Conservation (phyloP, 2,888 invertebrate genomes). For the Spodoptera picta region DNA sequence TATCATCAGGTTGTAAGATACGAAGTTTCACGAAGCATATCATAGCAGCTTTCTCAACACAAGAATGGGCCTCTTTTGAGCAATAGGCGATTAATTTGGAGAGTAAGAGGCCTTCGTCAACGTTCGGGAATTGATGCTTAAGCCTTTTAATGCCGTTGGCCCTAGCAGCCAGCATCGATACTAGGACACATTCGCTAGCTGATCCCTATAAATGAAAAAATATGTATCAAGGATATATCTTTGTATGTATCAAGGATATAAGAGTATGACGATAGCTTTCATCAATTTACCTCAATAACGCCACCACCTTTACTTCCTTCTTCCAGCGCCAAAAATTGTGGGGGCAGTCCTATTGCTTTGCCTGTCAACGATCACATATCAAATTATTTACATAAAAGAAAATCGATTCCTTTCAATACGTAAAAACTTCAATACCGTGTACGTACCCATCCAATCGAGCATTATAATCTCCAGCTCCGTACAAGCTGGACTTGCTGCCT, state of each 20-base stretch:
- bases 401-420: no score
- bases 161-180: slow-evolving; percentile 97
- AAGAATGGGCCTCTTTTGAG: slow-evolving; percentile 96
- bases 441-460: slow-evolving; percentile 97
- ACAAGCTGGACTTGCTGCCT: slow-evolving; percentile 99
- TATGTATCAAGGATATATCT: no score
- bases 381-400: no score
- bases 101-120: slow-evolving; percentile 96
- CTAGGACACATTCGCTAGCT: slow-evolving; percentile 98
- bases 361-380: slow-evolving; percentile 79
- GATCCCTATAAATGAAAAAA: slow-evolving; percentile 91
- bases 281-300: slow-evolving; percentile 94
- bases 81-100: slow-evolving; percentile 98
- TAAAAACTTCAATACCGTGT: no score
- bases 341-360: slow-evolving; percentile 97
- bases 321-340: slow-evolving; percentile 94
- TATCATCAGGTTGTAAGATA: slow-evolving; percentile 96
- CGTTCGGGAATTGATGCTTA: slow-evolving; percentile 94
- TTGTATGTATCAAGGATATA: no score
- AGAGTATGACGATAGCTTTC: not conserved
- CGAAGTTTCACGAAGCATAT: slow-evolving; percentile 96
- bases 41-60: slow-evolving; percentile 98
- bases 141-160: slow-evolving; percentile 95
- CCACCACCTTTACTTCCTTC: slow-evolving; percentile 97
- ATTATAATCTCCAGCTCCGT: slow-evolving; percentile 98